Evolutionary conservation across 2,113 vertebrate species (phyloP), one percentile per base, ranked within the genome.

Genomic region (Phaethornis superciliosus): DNA sequence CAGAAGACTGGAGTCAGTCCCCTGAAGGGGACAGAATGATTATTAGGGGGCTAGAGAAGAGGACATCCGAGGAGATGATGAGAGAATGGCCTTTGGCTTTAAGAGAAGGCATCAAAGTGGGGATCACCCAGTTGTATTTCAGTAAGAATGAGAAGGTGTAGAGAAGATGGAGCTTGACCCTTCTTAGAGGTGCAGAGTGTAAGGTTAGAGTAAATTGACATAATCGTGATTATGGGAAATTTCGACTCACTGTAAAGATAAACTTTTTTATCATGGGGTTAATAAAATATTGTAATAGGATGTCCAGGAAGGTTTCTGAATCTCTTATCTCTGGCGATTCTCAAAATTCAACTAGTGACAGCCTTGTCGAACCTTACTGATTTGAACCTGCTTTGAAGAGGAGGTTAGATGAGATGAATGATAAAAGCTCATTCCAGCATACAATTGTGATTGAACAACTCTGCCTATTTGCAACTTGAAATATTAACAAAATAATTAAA

Each of bases 301-400:
- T 83, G 37, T 85, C 37, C 32, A 52, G 28, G 22, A 6, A 85
- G 26, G 28, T 26, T 86, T 32, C 21, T 84, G 51, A 84, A 89
- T 70, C 28, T 72, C 40, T 81, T 81, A 1, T 24, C 12, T 65
- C 5, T 65, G 37, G 40, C 55, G 26, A 13, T 68, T 20, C 17
- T 89, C 51, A 62, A 42, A 84, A 77, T 67, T 81, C 59, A 81
- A 51, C 33, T 40, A 22, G 30, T 33, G 30, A 65, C 22, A 85
- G 56, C 60, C 60, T 60, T 85, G 32, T 81, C 32, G 40, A 75
- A 81, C 49, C 70, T 44, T 22, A 60, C 27, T 8, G 64, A 56
- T 22, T 82, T 82, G 70, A 79, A 87, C 32, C 28, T 75, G 47
- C 65, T 76, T 51, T 89, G 70, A 76, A 64, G 15, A 81, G 60